These are phyloP conservation scores for Apeltes quadracus DNA, from an alignment of 2,113 vertebrate genomes.

Conservation along the genomic window DNA sequence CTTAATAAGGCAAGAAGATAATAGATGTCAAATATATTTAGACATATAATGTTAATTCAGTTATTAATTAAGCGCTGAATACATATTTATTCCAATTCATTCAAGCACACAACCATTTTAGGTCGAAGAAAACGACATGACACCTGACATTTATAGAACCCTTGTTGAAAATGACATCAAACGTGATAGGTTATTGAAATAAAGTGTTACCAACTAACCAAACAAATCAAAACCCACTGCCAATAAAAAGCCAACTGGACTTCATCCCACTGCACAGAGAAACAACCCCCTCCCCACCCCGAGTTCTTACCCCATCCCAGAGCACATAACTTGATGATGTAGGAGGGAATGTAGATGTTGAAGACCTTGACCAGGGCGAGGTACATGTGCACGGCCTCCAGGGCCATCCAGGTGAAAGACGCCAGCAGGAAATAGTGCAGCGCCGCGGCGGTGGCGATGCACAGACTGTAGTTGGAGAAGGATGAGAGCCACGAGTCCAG, in stretches of 20 bases:
- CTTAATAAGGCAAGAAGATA: too few relatives aligned
- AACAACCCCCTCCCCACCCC: too few relatives aligned
- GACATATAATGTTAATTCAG: not conserved
- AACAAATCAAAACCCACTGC: constrained; percentile 2
- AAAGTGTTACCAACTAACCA: not conserved
- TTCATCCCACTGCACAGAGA: not conserved
- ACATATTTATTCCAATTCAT: not conserved
- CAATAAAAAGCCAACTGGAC: constrained; percentile 1
- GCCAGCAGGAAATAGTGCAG: constrained; percentile 90
- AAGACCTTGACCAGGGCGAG: constrained; percentile 90
- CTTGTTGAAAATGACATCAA: not conserved
- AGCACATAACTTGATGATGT: constrained; percentile 87
- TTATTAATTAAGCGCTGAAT: not conserved
- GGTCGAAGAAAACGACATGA: not conserved
- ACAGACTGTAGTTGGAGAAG: constrained; percentile 78
- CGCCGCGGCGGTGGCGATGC: constrained; percentile 75
- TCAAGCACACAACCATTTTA: not conserved
- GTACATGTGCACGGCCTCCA: constrained; percentile 91
- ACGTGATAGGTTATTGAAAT: not conserved
- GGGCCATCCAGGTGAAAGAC: constrained; percentile 91
- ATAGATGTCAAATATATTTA: not conserved
- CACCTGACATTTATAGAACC: not conserved
- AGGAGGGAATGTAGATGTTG: constrained; percentile 86
- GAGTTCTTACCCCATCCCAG: constrained; percentile 88
- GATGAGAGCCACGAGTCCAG: constrained; percentile 85